Conservation (phyloP, 1,140 invertebrate genomes). For the Pristionchus pacificus region DNA sequence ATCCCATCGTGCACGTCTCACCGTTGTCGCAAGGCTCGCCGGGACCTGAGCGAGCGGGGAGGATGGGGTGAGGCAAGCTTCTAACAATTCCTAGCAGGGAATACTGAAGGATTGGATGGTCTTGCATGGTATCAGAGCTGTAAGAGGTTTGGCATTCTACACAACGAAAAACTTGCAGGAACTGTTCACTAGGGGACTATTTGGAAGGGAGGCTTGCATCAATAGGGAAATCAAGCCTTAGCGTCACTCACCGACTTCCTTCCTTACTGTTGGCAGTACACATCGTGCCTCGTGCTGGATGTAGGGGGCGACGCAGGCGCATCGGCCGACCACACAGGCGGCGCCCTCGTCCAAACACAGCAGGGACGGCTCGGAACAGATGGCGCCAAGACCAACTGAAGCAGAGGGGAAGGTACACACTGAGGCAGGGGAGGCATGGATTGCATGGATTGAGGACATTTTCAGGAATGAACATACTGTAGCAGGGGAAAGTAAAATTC, state of each 20-base stretch:
- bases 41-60: slow-evolving; percentile 40
- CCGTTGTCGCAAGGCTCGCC: slow-evolving; percentile 52
- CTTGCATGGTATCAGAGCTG: slow-evolving; percentile 3
- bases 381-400: slow-evolving; percentile 46
- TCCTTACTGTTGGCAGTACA: slow-evolving; percentile 34
- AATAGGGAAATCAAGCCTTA: too few species aligned
- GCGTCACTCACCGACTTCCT: slow-evolving; percentile 43
- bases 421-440: background rate
- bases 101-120: too few species aligned
- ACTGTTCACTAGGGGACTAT: background rate
- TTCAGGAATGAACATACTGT: slow-evolving; percentile 4
- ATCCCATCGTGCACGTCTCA: slow-evolving; percentile 43
- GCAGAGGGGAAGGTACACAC: background rate
- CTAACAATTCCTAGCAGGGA: too few species aligned
- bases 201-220: background rate
- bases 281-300: slow-evolving; percentile 48
- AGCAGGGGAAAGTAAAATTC: too few species aligned
- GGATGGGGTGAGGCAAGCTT: too few species aligned
- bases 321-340: slow-evolving; percentile 42
- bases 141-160: background rate
- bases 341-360: slow-evolving; percentile 38
- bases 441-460: too few species aligned
- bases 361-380: slow-evolving; percentile 37
- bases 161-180: slow-evolving; percentile 5
- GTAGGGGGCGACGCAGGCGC: slow-evolving; percentile 46